Evolutionary conservation across 1,140 invertebrate species (phyloP).

Genomic region (Papilio xuthus): DNA sequence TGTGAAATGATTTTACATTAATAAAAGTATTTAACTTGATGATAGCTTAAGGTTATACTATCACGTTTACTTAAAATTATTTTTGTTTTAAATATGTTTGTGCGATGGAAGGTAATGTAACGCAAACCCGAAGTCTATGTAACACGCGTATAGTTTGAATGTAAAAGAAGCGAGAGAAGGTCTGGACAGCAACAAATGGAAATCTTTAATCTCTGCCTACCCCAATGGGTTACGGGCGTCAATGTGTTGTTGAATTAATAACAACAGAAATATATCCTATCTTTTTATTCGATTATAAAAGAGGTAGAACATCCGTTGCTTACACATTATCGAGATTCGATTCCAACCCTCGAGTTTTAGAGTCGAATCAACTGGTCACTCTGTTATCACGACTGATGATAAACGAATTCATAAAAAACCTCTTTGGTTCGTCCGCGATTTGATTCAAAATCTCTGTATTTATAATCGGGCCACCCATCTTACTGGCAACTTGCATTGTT

Average conservation of each 20-base stretch:
- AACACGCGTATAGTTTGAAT: no score
- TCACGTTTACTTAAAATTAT: no score
- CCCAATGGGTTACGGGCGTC: no score
- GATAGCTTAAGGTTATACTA: no score
- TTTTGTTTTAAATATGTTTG: no score
- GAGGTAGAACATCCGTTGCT: background rate
- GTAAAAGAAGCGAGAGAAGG: no score
- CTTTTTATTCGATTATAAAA: background rate
- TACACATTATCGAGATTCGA: background rate
- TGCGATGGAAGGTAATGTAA: no score
- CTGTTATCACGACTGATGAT: background rate
- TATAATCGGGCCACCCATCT: background rate
- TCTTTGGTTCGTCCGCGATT: conserved; percentile 1
- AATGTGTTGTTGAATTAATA: no score
- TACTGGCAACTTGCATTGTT: background rate
- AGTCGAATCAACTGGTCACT: background rate
- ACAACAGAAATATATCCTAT: background rate
- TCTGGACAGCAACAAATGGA: background rate
- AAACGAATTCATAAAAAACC: conserved; percentile 15
- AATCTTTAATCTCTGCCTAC: no score
- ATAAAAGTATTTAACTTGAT: background rate
- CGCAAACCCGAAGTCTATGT: no score
- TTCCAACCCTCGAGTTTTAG: background rate
- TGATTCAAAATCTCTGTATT: background rate
- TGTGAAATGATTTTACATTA: conserved; percentile 43